Evolutionary conservation across 2,888 invertebrate species (phyloP), one percentile per base, ranked within the genome.

Genomic region (Tinea pellionella): DNA sequence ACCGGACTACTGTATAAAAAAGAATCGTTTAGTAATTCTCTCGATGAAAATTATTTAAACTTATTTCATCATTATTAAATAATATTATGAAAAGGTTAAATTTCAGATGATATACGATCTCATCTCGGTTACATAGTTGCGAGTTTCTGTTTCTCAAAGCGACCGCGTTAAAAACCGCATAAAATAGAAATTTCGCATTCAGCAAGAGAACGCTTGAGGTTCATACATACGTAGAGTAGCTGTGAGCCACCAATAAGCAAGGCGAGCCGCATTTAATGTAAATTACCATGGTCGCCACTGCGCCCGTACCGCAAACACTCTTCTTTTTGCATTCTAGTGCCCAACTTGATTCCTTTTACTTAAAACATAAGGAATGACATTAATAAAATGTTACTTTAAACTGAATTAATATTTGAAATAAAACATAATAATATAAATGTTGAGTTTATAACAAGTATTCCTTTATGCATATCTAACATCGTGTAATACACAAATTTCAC

Each of bases 201-300:
- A 68, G 67, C 68, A 66, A 63, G 67, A 65, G 65, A 72, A 69
- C 67, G 66, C 65, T 69, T 66, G 66, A 67, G 66, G 67, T 67
- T 63, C 47, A 61, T 58, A 53, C 55, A 61, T 59, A 43, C 55
- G 19, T 57, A 61, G 41, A 59, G 59, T 42, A 30, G 47, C 47
- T n/a, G 59, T 30, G 41, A 59, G 59, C 56, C 59, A 56, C 61
- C 61, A 61, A 61, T 61, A 59, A 61, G 59, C 41, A 55, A 56
- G 68, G 74, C 73, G 73, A 70, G 74, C 83, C 82, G 82, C 83
- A 78, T 82, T 84, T 82, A 82, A 85, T 84, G 83, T 78, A 84
- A 85, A 84, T 85, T 78, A 78, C 74, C 37, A 30, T 24, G 59
- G 24, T 41, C 59, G 41, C 59, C 11, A 15, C 24, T 18, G 47